Percentiles rank a stretch among this genome's conserved stretches.
phyloP scores from a whole-genome alignment of 2,113 vertebrate genomes.

The Pipa parva region DNA sequence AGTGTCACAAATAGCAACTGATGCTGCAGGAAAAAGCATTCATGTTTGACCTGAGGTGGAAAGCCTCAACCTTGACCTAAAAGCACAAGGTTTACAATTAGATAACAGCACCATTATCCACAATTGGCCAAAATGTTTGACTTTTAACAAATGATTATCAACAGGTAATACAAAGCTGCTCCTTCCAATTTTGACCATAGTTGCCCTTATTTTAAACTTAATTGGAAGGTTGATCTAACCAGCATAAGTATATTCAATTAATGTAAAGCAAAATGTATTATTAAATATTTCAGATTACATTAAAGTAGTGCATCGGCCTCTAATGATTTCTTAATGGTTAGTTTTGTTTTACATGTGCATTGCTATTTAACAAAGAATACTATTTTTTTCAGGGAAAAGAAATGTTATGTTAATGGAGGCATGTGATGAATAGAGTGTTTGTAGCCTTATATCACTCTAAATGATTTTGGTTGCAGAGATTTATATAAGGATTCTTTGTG shows the following conservation, averaged over 20 bases:
- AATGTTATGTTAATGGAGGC: constrained; percentile 9
- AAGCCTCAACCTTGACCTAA: no score
- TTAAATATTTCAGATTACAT: constrained; percentile 16
- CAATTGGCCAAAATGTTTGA: constrained; percentile 8
- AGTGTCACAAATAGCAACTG: no score
- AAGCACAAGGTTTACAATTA: no score
- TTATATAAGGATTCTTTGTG: constrained; percentile 19
- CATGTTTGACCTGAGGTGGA: no score
- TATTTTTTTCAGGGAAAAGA: constrained; percentile 4
- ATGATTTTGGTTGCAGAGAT: constrained; percentile 22
- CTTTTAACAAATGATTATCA: constrained; percentile 27
- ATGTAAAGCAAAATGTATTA: constrained; percentile 18
- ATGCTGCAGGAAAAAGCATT: no score
- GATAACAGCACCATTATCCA: not conserved
- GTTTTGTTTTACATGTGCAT: constrained; percentile 5
- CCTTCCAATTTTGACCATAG: constrained; percentile 10
- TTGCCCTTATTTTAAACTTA: constrained; percentile 20
- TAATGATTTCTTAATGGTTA: not conserved
- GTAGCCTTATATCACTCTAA: constrained; percentile 12
- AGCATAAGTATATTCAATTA: constrained; percentile 20
- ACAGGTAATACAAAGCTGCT: constrained; percentile 2
- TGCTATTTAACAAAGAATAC: not conserved
- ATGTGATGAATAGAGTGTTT: constrained; percentile 22
- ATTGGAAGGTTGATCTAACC: constrained; percentile 21
- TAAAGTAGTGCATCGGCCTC: constrained; percentile 1